Conservation (phyloP, 1,140 invertebrate genomes). For the Drosophila lacertosa region DNA sequence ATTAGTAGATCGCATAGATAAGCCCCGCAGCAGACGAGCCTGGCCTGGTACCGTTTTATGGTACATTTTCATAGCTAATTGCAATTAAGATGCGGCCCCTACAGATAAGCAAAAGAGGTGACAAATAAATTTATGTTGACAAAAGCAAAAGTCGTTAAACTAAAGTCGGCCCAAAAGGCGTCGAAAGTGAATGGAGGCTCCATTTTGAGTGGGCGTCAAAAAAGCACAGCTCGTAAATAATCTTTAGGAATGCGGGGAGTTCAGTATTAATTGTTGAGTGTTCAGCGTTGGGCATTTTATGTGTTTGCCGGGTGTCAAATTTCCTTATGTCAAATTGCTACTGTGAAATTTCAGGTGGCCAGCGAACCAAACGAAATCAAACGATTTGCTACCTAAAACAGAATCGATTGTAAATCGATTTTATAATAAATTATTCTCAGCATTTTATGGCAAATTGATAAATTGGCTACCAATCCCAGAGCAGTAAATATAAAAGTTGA, state of each 20-base stretch:
- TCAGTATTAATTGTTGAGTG: too few species aligned
- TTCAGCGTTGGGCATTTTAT: constrained; percentile 21
- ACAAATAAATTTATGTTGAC: constrained; percentile 63
- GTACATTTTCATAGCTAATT: constrained; percentile 76
- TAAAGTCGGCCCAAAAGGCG: constrained; percentile 27
- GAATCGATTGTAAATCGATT: too few species aligned
- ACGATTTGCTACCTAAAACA: too few species aligned
- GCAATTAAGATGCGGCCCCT: constrained; percentile 69
- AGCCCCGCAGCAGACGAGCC: constrained; percentile 5
- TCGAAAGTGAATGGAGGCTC: constrained; percentile 42
- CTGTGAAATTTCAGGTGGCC: neutral
- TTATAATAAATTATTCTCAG: too few species aligned
- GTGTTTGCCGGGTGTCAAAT: constrained; percentile 4
- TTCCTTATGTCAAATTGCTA: constrained; percentile 6
- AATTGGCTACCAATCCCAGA: too few species aligned
- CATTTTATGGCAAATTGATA: too few species aligned
- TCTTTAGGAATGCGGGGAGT: constrained; percentile 12
- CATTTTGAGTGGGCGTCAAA: constrained; percentile 31
- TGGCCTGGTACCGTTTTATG: constrained; percentile 50
- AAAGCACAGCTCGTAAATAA: constrained; percentile 38
- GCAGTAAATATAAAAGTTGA: too few species aligned
- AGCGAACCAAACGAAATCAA: too few species aligned
- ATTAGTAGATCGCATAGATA: constrained; percentile 72
- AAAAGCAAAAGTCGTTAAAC: constrained; percentile 22
- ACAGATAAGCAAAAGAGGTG: constrained; percentile 64